These are phyloP conservation scores for Invenusta paracnida DNA, from an alignment of 2,888 invertebrate species.

Conservation along the genomic window DNA sequence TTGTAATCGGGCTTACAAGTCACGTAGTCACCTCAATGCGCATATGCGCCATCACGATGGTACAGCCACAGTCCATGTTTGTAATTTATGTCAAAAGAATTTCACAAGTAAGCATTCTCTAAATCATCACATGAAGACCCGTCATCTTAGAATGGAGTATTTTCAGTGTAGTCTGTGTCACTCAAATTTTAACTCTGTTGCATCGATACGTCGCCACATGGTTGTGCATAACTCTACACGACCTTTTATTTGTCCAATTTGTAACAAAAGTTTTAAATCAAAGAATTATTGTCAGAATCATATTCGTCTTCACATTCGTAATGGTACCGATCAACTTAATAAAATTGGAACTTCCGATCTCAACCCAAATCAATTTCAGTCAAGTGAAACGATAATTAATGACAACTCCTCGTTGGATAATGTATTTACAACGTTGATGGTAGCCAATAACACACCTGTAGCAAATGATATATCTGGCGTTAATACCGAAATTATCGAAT, in stretches of 20 bases:
- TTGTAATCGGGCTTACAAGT: slow-evolving; percentile 31
- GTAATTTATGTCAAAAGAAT: slow-evolving; percentile 22
- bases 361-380: too few relatives aligned
- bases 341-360: too few relatives aligned
- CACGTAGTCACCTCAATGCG: slow-evolving; percentile 24
- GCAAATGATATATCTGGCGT: neutral
- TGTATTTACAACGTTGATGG: slow-evolving; percentile 3
- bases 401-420: neutral
- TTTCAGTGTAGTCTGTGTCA: slow-evolving; percentile 31
- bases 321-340: neutral
- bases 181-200: slow-evolving; percentile 14
- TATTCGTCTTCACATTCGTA: slow-evolving; percentile 5
- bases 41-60: slow-evolving; percentile 23
- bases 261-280: slow-evolving; percentile 22
- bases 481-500: neutral
- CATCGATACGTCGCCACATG: slow-evolving; percentile 20
- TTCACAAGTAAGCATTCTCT: slow-evolving; percentile 14
- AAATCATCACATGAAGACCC: slow-evolving; percentile 10
- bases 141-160: slow-evolving; percentile 1
- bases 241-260: slow-evolving; percentile 28
- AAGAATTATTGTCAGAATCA: slow-evolving; percentile 36
- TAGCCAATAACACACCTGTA: neutral
- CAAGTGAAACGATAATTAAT: neutral
- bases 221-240: slow-evolving; percentile 10
- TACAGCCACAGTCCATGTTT: neutral